A percentile compares a stretch with the other conserved stretches of the same genome.
Conservation (phyloP, 1,140 invertebrate genomes). For the Drosophila nannoptera region DNA sequence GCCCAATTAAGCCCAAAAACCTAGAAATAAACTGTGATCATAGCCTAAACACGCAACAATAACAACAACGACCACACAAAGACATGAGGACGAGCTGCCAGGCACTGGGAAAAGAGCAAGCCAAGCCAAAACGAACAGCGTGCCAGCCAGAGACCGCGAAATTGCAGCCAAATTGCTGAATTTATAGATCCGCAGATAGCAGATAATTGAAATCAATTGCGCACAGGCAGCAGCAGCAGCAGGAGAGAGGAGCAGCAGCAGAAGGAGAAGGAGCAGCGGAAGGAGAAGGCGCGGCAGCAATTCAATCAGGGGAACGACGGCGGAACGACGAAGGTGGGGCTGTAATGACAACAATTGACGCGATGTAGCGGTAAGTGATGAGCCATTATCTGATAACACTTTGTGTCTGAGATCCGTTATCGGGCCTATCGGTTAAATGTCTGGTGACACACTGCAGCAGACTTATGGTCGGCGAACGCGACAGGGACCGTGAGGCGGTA, state of each 20-base stretch:
- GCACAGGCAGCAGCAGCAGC: conserved; percentile 15
- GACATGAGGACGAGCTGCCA: conserved; percentile 38
- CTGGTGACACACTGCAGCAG: conserved; percentile 53
- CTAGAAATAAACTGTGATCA: conserved; percentile 72
- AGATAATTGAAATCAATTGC: conserved; percentile 64
- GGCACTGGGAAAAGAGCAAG: conserved; percentile 7
- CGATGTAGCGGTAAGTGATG: conserved; percentile 77
- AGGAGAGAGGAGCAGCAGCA: neutral
- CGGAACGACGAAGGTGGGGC: conserved; percentile 49
- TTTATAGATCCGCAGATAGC: conserved; percentile 55
- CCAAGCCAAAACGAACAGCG: conserved; percentile 34
- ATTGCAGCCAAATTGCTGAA: conserved; percentile 44
- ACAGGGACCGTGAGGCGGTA: conserved; percentile 84
- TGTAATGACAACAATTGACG: conserved; percentile 78
- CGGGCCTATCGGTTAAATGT: conserved; percentile 2
- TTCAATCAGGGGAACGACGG: conserved; percentile 8
- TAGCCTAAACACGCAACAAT: conserved; percentile 60
- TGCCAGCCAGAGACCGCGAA: conserved; percentile 42
- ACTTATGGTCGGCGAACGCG: conserved; percentile 81
- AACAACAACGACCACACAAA: conserved; percentile 34
- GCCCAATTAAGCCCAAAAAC: conserved; percentile 36
- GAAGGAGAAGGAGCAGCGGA: neutral
- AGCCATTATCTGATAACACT: neutral
- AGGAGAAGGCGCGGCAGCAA: conserved; percentile 10
- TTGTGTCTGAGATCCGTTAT: conserved; percentile 3